A percentile compares a stretch with the other conserved stretches of the same genome.
Evolutionary conservation across 2,113 vertebrate species (phyloP).

Genomic region (Brienomyrus brachyistius): DNA sequence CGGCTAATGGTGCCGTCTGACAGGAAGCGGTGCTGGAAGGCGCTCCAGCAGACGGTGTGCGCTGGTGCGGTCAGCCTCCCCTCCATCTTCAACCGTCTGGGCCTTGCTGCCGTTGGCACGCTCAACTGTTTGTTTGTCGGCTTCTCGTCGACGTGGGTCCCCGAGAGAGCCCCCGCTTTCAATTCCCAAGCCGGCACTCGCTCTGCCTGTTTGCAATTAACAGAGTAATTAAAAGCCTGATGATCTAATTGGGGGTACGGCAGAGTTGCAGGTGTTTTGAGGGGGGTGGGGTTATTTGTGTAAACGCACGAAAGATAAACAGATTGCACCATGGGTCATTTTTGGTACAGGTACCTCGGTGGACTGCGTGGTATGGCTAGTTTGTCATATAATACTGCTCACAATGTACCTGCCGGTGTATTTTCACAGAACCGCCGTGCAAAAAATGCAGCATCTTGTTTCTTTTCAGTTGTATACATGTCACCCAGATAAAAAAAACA

Average conservation of each 20-base stretch:
- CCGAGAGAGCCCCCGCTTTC: slow-evolving; percentile 56
- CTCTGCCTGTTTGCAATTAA: slow-evolving; percentile 97
- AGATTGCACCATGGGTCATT: slow-evolving; percentile 36
- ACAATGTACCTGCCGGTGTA: background rate
- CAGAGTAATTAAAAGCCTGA: slow-evolving; percentile 99
- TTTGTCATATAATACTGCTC: background rate
- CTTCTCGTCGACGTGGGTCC: slow-evolving; percentile 56
- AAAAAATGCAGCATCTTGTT: background rate
- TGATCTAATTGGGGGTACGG: slow-evolving; percentile 97
- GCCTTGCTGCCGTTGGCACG: slow-evolving; percentile 44
- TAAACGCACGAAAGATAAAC: slow-evolving; percentile 59
- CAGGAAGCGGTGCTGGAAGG: background rate
- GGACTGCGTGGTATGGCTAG: slow-evolving; percentile 23
- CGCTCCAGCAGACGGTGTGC: slow-evolving; percentile 4
- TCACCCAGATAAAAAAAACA: background rate
- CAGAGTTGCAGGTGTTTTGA: slow-evolving; percentile 94
- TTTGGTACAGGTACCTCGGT: slow-evolving; percentile 26
- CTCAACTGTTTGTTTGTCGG: slow-evolving; percentile 61
- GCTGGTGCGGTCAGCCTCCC: background rate
- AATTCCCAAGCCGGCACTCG: slow-evolving; percentile 84
- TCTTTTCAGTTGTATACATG: background rate
- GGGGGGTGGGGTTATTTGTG: slow-evolving; percentile 75
- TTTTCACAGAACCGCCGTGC: background rate
- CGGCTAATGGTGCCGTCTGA: slow-evolving; percentile 1
- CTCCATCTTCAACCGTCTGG: background rate